Evolutionary conservation across 2,888 invertebrate species (phyloP).

Genomic region (Megastigmus dorsalis): DNA sequence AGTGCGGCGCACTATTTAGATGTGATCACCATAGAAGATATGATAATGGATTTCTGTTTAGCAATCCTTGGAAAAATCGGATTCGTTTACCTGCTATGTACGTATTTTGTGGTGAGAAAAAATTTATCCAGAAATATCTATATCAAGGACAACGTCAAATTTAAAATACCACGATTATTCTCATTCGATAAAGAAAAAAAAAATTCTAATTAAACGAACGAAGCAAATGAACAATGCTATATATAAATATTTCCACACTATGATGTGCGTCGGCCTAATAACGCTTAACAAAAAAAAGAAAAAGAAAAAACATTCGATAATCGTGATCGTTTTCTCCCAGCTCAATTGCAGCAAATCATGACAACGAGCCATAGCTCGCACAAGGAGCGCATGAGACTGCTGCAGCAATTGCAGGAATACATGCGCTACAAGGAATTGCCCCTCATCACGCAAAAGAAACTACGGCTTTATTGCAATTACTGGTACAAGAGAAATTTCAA

Average conservation of each 20-base stretch:
- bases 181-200: background rate
- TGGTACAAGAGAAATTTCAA: slow-evolving; percentile 72
- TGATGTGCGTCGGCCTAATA: background rate
- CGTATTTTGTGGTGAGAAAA: slow-evolving; percentile 6
- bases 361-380: slow-evolving; percentile 59
- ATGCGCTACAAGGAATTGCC: slow-evolving; percentile 74
- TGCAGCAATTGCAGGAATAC: slow-evolving; percentile 73
- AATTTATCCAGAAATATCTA: background rate
- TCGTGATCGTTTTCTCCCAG: slow-evolving; percentile 55
- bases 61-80: slow-evolving; percentile 65
- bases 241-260: background rate
- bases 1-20: slow-evolving; percentile 64
- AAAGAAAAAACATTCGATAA: too few relatives aligned
- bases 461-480: slow-evolving; percentile 72
- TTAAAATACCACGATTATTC: background rate
- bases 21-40: slow-evolving; percentile 65
- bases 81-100: slow-evolving; percentile 64
- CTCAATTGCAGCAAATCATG: slow-evolving; percentile 63
- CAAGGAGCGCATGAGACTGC: slow-evolving; percentile 60
- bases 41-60: slow-evolving; percentile 64
- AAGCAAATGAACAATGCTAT: background rate
- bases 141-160: background rate
- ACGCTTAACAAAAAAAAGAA: background rate
- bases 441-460: slow-evolving; percentile 65
- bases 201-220: background rate